Evolutionary conservation across 2,113 vertebrate genomes (phyloP), one percentile per base, ranked within the genome.

Genomic region (Hassar affinis): DNA sequence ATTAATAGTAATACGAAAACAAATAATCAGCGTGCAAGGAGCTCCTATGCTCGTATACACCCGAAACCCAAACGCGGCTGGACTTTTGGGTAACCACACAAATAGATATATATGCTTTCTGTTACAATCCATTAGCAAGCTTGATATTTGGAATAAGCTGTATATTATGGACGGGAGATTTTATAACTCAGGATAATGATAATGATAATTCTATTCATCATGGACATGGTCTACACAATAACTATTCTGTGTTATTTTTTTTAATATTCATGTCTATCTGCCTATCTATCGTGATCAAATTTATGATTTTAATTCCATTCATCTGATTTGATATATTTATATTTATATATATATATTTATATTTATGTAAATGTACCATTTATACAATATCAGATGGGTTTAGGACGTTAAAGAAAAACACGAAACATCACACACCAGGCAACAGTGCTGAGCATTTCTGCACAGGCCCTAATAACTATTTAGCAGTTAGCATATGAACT

Each of bases 381-480:
- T 93, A 91, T 94, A 94, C 91, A 93, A 88, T 91, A 76, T 81
- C 74, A 61, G 75, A 78, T 88, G 61, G 56, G 72, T 56, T 84
- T 33, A 84, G 57, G 85, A 86, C 45, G 49, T 80, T 79, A 85
- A 85, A 91, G 71, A 92, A 92, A 83, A 68, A 83, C 82, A 54
- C 45, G 25, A 38, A 88, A 93, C 89, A 89, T 88, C 91, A 92
- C 88, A 89, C 74, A 91, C 87, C 86, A 89, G 89, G 91, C 84
- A 88, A 89, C 84, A 88, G 86, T 85, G 87, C 84, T 89, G 86
- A 89, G 88, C 89, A 91, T 91, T 88, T 71, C 88, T 88, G 92
- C 91, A 93, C 92, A 78, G 89, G 90, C 92, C 93, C 90, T 88
- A 83, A 91, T 93, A 89, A 93, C 91, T 90, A 93, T 52, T 52